Evolutionary conservation across 2,113 vertebrate genomes (phyloP), one percentile per base, ranked within the genome.

Genomic region (Neoarius graeffei): DNA sequence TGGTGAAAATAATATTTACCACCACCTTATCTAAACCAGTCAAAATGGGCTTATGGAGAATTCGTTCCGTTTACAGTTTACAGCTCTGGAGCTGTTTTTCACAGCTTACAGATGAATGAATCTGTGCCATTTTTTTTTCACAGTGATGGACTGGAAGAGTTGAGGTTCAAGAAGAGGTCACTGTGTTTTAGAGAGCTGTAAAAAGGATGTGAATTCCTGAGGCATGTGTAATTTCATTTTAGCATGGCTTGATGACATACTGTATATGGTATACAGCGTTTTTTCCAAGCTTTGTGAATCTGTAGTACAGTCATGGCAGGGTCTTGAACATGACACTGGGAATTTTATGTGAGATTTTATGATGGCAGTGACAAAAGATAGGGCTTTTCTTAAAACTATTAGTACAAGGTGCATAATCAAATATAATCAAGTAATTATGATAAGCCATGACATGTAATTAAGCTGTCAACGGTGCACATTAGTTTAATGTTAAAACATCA

Each of bases 121-220:
- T 73, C 69, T 48, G 35, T 48, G 30, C 62, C 62, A 66, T 23
- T 15, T 35, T 20, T 76, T 76, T 73, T 23, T 50, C 42, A 5
- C 48, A 19, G 69, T 77, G 48, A 50, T 77, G 48, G 20, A 77
- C 9, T 52, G 5, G 25, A 77, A n/a, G 74, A n/a, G 74, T 14
- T 77, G 74, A 52, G 23, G 74, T 77, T 77, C 74, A 14, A 25
- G 73, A 50, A 76, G 20, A 77, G 74, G 74, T 77, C 74, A 77
- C 42, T 52, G 23, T 52, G 23, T 23, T 76, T 25, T 52, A 77
- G 20, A 52, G 1, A 23, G 23, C 74, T 77, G 74, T 77, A 25
- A 77, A 77, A 77, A 52, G 20, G 74, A 77, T 52, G 2, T 50
- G 74, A 77, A 77, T 52, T 25, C 10, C 48, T n/a, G 23, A 77